phyloP scores from a whole-genome alignment of 2,113 vertebrate genomes.

The Ovibos moschatus region DNA sequence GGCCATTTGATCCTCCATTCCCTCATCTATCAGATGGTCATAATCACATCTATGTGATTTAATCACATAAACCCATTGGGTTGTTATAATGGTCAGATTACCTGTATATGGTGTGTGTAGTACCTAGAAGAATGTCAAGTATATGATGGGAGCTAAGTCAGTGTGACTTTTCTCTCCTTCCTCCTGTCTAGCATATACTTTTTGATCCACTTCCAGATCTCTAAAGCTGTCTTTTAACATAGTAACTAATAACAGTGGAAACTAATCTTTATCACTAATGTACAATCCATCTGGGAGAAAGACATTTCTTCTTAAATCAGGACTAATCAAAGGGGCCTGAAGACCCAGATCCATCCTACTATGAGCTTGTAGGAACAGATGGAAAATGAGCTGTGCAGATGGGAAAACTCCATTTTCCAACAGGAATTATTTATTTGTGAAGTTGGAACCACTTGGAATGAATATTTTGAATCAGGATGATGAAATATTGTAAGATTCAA shows the following conservation, averaged over 20 bases:
- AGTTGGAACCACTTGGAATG: slow-evolving; percentile 70
- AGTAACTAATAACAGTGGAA: slow-evolving; percentile 44
- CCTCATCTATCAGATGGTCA: background rate
- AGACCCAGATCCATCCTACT: slow-evolving; percentile 44
- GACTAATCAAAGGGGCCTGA: slow-evolving; percentile 59
- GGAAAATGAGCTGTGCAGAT: slow-evolving; percentile 74
- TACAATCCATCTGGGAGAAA: slow-evolving; percentile 59
- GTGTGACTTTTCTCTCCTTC: background rate
- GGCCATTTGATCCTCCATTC: background rate
- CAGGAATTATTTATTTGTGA: slow-evolving; percentile 75
- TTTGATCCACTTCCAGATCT: slow-evolving; percentile 7
- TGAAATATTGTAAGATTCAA: slow-evolving; percentile 72
- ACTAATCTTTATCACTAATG: slow-evolving; percentile 54
- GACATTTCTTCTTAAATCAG: slow-evolving; percentile 63
- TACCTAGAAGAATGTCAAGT: background rate
- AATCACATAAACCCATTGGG: background rate
- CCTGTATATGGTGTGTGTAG: rapidly evolving
- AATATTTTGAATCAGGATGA: slow-evolving; percentile 68
- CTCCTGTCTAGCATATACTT: background rate
- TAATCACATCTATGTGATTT: background rate
- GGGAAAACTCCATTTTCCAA: slow-evolving; percentile 71
- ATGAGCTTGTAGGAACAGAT: slow-evolving; percentile 67
- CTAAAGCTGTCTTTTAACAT: slow-evolving; percentile 14
- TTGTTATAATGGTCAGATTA: background rate
- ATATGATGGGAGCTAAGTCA: background rate